Evolutionary conservation across 2,888 invertebrate genomes (phyloP).

Genomic region (Andrena minutula): DNA sequence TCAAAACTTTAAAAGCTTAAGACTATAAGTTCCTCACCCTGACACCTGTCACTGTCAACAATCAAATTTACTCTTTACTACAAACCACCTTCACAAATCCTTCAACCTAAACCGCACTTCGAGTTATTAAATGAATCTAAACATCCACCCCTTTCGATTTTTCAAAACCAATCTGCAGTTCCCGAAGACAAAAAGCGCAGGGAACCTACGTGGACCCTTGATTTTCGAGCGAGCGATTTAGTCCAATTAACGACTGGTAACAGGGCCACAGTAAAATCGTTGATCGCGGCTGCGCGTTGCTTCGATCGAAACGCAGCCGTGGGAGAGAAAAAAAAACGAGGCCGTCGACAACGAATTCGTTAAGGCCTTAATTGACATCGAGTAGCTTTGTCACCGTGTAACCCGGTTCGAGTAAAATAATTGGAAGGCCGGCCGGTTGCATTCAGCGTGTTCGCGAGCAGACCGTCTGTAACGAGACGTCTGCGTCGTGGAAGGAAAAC

Average conservation of each 20-base stretch:
- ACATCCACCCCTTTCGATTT: no score
- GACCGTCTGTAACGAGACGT: slow-evolving; percentile 39
- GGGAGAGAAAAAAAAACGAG: background rate
- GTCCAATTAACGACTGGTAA: slow-evolving; percentile 61
- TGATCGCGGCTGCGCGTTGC: slow-evolving; percentile 16
- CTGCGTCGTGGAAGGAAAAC: slow-evolving; percentile 18
- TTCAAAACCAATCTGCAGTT: background rate
- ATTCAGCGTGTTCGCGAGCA: slow-evolving; percentile 20
- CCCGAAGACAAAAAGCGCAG: slow-evolving; percentile 8
- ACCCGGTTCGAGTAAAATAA: slow-evolving; percentile 55
- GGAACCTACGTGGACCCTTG: background rate
- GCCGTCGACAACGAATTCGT: slow-evolving; percentile 49
- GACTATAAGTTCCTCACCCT: no score
- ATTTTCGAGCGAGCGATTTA: slow-evolving; percentile 42
- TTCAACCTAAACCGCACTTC: no score
- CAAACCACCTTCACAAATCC: no score
- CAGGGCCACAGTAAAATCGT: slow-evolving; percentile 20
- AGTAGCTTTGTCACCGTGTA: slow-evolving; percentile 43
- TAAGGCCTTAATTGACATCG: slow-evolving; percentile 57
- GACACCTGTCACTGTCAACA: no score
- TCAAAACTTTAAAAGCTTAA: no score
- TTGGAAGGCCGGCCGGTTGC: slow-evolving; percentile 35
- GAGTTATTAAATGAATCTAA: no score
- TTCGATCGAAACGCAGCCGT: background rate
- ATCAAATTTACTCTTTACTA: no score